A percentile compares a stretch with the other conserved stretches of the same genome.
phyloP scores from a whole-genome alignment of 2,113 vertebrate species.

The Grammomys surdaster region DNA sequence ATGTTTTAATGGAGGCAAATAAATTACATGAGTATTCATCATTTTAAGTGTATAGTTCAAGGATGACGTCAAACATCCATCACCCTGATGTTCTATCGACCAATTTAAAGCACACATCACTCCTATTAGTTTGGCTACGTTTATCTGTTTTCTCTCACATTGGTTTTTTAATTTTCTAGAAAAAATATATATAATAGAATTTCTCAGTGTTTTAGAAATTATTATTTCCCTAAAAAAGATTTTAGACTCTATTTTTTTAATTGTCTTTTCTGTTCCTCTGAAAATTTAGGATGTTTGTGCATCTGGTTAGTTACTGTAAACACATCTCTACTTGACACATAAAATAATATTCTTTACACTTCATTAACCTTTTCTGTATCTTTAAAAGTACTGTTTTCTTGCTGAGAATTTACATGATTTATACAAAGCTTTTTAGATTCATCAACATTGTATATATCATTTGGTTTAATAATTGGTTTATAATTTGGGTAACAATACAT shows the following conservation, averaged over 20 bases:
- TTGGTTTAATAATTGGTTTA: not conserved
- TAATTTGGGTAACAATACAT: not conserved
- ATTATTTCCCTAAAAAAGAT: not conserved
- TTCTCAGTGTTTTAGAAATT: not conserved
- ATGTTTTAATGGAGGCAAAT: not conserved
- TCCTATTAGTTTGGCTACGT: not conserved
- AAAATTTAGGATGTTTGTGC: not conserved
- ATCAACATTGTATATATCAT: not conserved
- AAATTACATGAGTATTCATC: not conserved
- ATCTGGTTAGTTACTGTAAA: not conserved
- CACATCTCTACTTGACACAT: not conserved
- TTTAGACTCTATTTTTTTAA: not conserved
- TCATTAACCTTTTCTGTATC: not conserved
- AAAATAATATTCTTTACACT: not conserved
- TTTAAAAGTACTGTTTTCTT: not conserved
- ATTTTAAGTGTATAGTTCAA: not conserved
- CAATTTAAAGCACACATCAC: not conserved
- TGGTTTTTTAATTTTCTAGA: conserved; percentile 39
- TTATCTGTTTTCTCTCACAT: not conserved
- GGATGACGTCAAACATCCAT: not conserved
- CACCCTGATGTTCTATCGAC: accelerated
- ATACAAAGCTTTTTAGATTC: not conserved
- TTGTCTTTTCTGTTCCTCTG: not conserved
- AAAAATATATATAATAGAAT: not conserved
- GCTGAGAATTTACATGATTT: not conserved